phyloP scores from a whole-genome alignment of 2,113 vertebrate genomes.

The Indri indri region DNA sequence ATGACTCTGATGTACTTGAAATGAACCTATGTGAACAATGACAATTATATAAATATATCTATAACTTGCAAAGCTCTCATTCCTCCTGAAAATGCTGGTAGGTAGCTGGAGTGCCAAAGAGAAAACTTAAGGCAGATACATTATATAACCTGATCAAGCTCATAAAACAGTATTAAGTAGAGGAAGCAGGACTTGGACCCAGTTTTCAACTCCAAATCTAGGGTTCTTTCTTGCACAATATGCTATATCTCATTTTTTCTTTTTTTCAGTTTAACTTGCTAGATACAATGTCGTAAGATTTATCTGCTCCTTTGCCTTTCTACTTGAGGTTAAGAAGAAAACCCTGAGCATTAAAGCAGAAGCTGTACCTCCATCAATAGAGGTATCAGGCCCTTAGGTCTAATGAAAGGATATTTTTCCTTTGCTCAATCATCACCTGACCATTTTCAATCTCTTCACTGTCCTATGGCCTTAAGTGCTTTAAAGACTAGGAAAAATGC shows the following conservation, averaged over 20 bases:
- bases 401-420: background rate
- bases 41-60: background rate
- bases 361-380: background rate
- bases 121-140: background rate
- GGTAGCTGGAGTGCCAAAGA: background rate
- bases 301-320: background rate
- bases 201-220: conserved; percentile 9
- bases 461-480: background rate
- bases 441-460: background rate
- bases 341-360: background rate
- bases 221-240: background rate
- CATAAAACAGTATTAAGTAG: conserved; percentile 4
- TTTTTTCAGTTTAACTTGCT: background rate
- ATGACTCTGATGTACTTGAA: background rate
- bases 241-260: background rate
- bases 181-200: background rate
- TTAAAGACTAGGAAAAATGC: conserved; percentile 38
- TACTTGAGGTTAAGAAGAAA: background rate
- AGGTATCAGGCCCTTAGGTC: background rate
- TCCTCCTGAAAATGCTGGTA: background rate
- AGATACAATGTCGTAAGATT: background rate
- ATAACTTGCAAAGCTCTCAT: background rate
- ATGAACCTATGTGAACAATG: background rate
- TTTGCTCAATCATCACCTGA: background rate
- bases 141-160: background rate